A percentile compares a stretch with the other conserved stretches of the same genome.
Conservation (phyloP, 2,797 vertebrate genomes). For the Otus scops region DNA sequence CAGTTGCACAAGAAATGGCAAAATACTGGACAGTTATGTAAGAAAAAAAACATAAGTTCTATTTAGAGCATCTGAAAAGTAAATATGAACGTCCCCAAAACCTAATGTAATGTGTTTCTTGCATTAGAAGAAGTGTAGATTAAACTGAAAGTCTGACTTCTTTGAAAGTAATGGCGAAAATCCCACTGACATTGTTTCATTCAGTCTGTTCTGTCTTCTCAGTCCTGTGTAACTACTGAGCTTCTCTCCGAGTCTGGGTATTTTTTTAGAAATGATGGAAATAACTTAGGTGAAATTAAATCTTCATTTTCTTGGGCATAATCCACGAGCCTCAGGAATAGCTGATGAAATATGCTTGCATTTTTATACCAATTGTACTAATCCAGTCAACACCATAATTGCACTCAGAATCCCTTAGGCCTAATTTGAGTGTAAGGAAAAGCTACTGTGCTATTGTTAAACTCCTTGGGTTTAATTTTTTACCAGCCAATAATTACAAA, state of each 20-base stretch:
- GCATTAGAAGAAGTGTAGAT: neutral
- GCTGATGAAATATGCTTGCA: conserved; percentile 50
- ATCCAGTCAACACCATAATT: conserved; percentile 24
- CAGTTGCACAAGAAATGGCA: neutral
- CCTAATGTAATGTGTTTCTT: neutral
- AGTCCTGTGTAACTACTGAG: neutral
- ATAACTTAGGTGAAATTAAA: conserved; percentile 35
- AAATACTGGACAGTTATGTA: neutral
- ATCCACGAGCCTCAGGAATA: conserved; percentile 31
- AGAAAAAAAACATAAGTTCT: neutral
- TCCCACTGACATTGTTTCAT: neutral
- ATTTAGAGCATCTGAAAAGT: neutral
- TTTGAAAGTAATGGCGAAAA: neutral
- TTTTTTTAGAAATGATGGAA: neutral
- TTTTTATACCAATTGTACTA: conserved; percentile 37
- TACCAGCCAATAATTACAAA: conserved; percentile 53
- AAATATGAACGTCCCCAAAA: neutral
- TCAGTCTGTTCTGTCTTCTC: neutral
- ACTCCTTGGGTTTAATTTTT: conserved; percentile 29
- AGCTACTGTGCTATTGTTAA: conserved; percentile 19
- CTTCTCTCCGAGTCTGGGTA: neutral
- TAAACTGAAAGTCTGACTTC: neutral
- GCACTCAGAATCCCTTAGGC: conserved; percentile 1
- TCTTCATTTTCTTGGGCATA: conserved; percentile 50
- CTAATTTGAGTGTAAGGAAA: conserved; percentile 28